A percentile compares a stretch with the other conserved stretches of the same genome.
Evolutionary conservation across 1,140 invertebrate genomes (phyloP).

Genomic region (Drosophila watanabei): DNA sequence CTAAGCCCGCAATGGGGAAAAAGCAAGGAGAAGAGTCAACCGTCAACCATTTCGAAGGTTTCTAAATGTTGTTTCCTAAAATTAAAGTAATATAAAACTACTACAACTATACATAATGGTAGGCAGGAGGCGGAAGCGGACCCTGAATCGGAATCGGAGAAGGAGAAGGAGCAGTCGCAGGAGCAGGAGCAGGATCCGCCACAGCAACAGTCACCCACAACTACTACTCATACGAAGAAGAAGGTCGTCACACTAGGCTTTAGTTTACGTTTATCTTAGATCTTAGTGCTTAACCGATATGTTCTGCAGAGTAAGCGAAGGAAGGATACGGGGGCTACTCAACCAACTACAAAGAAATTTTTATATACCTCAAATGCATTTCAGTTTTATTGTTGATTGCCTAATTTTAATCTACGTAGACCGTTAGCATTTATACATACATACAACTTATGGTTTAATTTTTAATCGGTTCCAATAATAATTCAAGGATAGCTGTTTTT

Average conservation of each 20-base stretch:
- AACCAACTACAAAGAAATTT: constrained; percentile 85
- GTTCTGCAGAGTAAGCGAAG: constrained; percentile 40
- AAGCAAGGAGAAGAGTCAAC: constrained; percentile 4
- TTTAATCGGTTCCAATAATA: constrained; percentile 35
- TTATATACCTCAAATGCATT: constrained; percentile 86
- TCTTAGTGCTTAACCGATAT: constrained; percentile 44
- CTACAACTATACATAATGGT: constrained; percentile 7
- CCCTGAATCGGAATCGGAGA: neutral
- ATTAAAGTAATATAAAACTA: constrained; percentile 21
- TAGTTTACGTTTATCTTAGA: constrained; percentile 54
- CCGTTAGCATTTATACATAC: constrained; percentile 11
- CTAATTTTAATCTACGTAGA: constrained; percentile 66
- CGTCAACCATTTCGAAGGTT: constrained; percentile 68
- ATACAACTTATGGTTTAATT: constrained; percentile 39
- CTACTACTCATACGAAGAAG: constrained; percentile 69
- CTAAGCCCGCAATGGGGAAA: neutral
- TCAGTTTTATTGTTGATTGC: constrained; percentile 85
- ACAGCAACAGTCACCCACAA: constrained; percentile 68
- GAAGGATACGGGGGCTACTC: constrained; percentile 55
- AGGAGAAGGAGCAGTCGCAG: neutral
- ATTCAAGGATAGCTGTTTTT: constrained; percentile 28
- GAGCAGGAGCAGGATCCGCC: constrained; percentile 1
- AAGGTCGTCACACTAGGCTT: constrained; percentile 70
- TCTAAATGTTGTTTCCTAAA: constrained; percentile 80
- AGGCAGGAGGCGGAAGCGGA: constrained; percentile 2